Evolutionary conservation across 2,113 vertebrate species (phyloP).

Genomic region (Engraulis encrasicolus): DNA sequence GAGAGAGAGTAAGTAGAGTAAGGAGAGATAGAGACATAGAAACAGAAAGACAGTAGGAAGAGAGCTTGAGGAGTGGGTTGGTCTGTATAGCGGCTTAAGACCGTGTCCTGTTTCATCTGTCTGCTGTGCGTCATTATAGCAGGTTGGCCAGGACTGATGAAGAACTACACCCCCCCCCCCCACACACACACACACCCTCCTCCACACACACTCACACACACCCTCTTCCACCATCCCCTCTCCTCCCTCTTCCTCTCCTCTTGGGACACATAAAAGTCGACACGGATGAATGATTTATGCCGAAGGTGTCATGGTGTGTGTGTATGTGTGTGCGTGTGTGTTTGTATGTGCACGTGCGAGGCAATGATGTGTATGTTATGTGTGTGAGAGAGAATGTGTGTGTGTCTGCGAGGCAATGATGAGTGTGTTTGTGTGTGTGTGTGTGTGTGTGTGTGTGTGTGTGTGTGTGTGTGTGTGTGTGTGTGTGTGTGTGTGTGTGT

Average conservation of each 20-base stretch:
- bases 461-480: too few relatives aligned
- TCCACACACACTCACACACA: background rate
- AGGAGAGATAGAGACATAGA: background rate
- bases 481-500: too few relatives aligned
- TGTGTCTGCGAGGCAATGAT: too few relatives aligned
- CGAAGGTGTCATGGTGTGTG: constrained; percentile 41
- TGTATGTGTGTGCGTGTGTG: too few relatives aligned
- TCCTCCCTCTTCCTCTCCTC: background rate
- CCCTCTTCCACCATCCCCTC: background rate
- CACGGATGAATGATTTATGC: constrained; percentile 55
- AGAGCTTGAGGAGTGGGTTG: background rate
- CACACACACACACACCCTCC: background rate
- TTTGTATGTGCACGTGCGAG: too few relatives aligned
- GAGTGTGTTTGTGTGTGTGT: too few relatives aligned
- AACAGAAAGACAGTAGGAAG: background rate
- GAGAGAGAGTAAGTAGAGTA: too few relatives aligned
- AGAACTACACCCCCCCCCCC: background rate
- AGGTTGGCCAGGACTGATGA: constrained; percentile 47
- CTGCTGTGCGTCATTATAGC: constrained; percentile 42
- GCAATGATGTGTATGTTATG: too few relatives aligned
- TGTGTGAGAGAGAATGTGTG: too few relatives aligned
- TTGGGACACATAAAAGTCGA: constrained; percentile 55
- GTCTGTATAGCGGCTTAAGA: background rate
- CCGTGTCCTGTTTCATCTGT: constrained; percentile 31
- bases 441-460: background rate